These are phyloP conservation scores for Rafetus swinhoei DNA, from an alignment of 2,113 vertebrate genomes.

Conservation along the genomic window DNA sequence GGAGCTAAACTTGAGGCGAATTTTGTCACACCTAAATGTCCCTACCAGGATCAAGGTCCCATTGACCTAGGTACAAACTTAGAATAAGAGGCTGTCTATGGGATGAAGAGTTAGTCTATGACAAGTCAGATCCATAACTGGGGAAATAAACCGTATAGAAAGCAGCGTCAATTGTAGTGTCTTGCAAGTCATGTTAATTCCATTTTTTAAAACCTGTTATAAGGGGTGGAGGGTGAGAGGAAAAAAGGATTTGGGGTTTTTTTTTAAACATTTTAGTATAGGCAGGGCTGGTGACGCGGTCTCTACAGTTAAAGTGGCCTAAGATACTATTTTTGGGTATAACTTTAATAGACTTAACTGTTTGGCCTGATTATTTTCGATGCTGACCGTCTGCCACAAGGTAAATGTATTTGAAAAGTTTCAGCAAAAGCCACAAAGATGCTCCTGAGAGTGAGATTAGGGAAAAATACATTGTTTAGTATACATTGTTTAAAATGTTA, in stretches of 20 bases:
- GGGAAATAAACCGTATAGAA: neutral
- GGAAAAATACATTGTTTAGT: neutral
- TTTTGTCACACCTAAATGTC: too few relatives aligned
- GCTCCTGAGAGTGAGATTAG: neutral
- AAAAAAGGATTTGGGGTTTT: too few relatives aligned
- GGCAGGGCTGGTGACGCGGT: neutral
- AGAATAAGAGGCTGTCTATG: neutral
- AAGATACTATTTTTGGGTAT: neutral
- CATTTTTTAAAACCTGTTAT: neutral
- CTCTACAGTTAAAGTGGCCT: neutral
- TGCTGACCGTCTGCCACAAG: neutral
- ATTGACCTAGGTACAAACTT: too few relatives aligned
- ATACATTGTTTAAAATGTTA: neutral
- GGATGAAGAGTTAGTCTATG: neutral
- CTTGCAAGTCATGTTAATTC: neutral
- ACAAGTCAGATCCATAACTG: neutral
- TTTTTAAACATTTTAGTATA: neutral
- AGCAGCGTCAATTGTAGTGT: neutral
- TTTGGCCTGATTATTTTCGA: neutral
- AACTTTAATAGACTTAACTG: neutral
- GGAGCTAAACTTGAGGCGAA: neutral
- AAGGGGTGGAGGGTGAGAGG: neutral
- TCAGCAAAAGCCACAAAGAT: neutral
- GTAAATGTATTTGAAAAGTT: neutral
- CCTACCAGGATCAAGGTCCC: too few relatives aligned